A percentile compares a stretch with the other conserved stretches of the same genome.
Evolutionary conservation across 1,140 invertebrate genomes (phyloP).

Genomic region (Drosophila micromelanica): DNA sequence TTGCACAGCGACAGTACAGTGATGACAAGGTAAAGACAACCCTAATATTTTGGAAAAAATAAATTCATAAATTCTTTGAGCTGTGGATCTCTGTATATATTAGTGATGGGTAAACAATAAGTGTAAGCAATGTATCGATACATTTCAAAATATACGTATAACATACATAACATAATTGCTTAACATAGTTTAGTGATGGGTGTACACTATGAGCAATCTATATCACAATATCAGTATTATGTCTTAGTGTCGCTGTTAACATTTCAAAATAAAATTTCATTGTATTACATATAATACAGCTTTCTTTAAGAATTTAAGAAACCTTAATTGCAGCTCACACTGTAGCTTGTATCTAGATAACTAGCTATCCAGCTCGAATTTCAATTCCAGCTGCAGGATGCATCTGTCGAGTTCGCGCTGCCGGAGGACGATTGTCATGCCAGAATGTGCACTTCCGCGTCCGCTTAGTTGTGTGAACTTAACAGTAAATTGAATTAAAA

Average conservation of each 20-base stretch:
- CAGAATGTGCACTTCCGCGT: slow-evolving; percentile 76
- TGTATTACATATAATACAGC: background rate
- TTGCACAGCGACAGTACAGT: slow-evolving; percentile 24
- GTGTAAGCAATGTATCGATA: too few relatives aligned
- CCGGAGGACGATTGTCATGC: slow-evolving; percentile 64
- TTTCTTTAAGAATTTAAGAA: background rate
- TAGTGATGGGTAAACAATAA: too few relatives aligned
- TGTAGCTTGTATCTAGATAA: slow-evolving; percentile 27
- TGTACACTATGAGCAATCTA: too few relatives aligned
- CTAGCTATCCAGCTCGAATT: slow-evolving; percentile 25
- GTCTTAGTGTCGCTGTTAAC: too few relatives aligned
- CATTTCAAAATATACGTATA: too few relatives aligned
- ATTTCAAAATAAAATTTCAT: too few relatives aligned
- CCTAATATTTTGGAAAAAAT: too few relatives aligned
- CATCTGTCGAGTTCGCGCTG: slow-evolving; percentile 30
- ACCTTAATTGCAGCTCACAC: background rate
- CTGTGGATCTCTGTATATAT: too few relatives aligned
- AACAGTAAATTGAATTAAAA: slow-evolving; percentile 82
- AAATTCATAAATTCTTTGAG: too few relatives aligned
- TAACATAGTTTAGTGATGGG: too few relatives aligned
- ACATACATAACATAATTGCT: too few relatives aligned
- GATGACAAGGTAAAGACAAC: background rate
- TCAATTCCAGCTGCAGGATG: slow-evolving; percentile 33
- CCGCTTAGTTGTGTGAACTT: slow-evolving; percentile 75
- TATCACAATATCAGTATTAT: too few relatives aligned